Evolutionary conservation across 2,888 invertebrate genomes (phyloP).

Genomic region (Corbicula japonica): DNA sequence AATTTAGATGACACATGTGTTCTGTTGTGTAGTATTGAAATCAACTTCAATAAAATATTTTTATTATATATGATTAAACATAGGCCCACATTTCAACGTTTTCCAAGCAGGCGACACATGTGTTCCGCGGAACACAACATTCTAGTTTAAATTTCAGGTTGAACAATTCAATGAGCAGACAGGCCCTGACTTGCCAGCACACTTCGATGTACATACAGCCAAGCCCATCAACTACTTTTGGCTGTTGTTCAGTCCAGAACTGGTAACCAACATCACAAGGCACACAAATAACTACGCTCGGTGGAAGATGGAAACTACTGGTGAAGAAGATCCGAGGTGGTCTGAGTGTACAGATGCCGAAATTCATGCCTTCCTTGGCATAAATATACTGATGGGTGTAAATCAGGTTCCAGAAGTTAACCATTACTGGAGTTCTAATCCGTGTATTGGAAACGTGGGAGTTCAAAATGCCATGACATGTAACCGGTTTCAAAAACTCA

Average conservation of each 20-base stretch:
- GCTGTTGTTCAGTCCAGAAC: slow-evolving; percentile 23
- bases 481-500: too few relatives aligned
- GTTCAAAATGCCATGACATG: slow-evolving; percentile 32
- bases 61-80: too few relatives aligned
- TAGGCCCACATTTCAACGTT: too few relatives aligned
- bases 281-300: slow-evolving; percentile 37
- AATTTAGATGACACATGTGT: too few relatives aligned
- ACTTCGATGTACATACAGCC: slow-evolving; percentile 13
- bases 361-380: slow-evolving; percentile 37
- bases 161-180: slow-evolving; percentile 21
- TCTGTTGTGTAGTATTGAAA: too few relatives aligned
- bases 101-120: too few relatives aligned
- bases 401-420: slow-evolving; percentile 17
- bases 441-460: slow-evolving; percentile 10
- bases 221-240: slow-evolving; percentile 48
- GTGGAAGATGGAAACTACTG: slow-evolving; percentile 7
- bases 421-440: slow-evolving; percentile 45
- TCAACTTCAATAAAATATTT: too few relatives aligned
- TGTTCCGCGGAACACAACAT: too few relatives aligned
- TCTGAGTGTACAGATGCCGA: background rate
- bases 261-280: slow-evolving; percentile 10
- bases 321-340: slow-evolving; percentile 1
- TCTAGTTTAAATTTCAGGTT: background rate
- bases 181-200: slow-evolving; percentile 32
- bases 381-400: slow-evolving; percentile 49